A percentile compares a stretch with the other conserved stretches of the same genome.
Conservation (phyloP, 1,140 invertebrate genomes). For the Achroia grisella region DNA sequence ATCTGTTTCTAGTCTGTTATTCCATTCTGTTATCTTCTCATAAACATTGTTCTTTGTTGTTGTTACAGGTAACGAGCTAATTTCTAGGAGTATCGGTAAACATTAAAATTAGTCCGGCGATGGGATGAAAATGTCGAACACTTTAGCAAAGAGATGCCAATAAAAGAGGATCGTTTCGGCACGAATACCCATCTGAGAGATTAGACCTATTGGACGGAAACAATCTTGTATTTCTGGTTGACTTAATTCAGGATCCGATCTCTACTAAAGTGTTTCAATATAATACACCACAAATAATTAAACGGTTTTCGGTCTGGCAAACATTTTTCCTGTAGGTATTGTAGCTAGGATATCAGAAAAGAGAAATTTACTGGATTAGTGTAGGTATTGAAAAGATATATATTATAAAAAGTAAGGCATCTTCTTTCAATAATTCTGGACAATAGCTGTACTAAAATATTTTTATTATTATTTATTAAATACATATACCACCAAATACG, state of each 20-base stretch:
- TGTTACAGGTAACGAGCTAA: slow-evolving; percentile 1
- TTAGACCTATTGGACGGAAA: slow-evolving; percentile 68
- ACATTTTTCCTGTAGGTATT: too few relatives aligned
- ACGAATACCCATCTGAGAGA: slow-evolving; percentile 64
- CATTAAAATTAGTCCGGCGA: slow-evolving; percentile 16
- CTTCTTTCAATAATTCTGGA: too few relatives aligned
- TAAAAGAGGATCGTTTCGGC: slow-evolving; percentile 63
- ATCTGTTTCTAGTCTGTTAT: too few relatives aligned
- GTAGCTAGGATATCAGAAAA: too few relatives aligned
- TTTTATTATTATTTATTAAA: too few relatives aligned
- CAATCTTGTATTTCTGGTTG: slow-evolving; percentile 67
- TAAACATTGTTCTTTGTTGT: neutral
- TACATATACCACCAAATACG: too few relatives aligned
- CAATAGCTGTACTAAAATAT: too few relatives aligned
- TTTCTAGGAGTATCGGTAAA: slow-evolving; percentile 10
- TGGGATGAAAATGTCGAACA: slow-evolving; percentile 39
- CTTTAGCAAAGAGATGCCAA: slow-evolving; percentile 57
- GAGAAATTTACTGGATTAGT: too few relatives aligned
- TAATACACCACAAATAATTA: slow-evolving; percentile 22
- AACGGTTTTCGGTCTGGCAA: too few relatives aligned
- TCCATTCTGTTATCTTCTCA: neutral
- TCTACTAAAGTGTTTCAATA: slow-evolving; percentile 36
- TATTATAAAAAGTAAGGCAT: too few relatives aligned
- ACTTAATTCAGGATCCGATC: slow-evolving; percentile 46
- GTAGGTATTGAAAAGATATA: too few relatives aligned